Evolutionary conservation across 2,113 vertebrate genomes (phyloP), one percentile per base, ranked within the genome.

Genomic region (Daphoenositta chrysoptera): DNA sequence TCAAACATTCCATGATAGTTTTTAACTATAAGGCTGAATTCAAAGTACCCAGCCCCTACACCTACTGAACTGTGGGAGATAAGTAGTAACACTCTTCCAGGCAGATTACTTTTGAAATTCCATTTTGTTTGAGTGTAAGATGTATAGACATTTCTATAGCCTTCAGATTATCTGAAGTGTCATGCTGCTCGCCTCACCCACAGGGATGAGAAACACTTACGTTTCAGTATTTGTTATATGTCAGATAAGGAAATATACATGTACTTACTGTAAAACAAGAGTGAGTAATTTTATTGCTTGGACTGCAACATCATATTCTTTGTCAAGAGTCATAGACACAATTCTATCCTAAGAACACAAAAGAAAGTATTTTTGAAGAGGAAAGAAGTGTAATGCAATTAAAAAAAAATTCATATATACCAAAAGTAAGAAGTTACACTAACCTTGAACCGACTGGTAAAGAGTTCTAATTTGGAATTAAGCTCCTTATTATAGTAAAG

Each of bases 261-360:
- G 50, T 93, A 99, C 99, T 99, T 98, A 99, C 99, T 99, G 99
- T 98, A 99, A 98, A 97, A 99, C 99, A 94, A 99, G 98, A 91
- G 99, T 99, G 93, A 99, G 99, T 91, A 99, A 98, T 97, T 99
- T 99, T 98, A 99, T 99, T 97, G 99, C 99, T 98, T 99, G 99
- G 76, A 99, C 99, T 97, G 99, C 99, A 96, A 99, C 99, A 94
- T 99, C 99, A 48, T 99, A 99, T 98, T 99, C 99, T 97, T 99
- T 99, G 97, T 99, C 99, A 91, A 99, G 98, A 96, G 99, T 99
- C 99, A 99, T 99, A 93, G 99, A 99, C 81, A 99, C 99, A 92
- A 99, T 99, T 90, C 99, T 99, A 97, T 99, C 99, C 99, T 99
- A 90, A 96, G 33, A 93, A 83, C 58, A 70, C 89, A 83, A 94